These are phyloP conservation scores for Coryphaenoides rupestris DNA, from an alignment of 2,113 vertebrate species.

Conservation along the genomic window DNA sequence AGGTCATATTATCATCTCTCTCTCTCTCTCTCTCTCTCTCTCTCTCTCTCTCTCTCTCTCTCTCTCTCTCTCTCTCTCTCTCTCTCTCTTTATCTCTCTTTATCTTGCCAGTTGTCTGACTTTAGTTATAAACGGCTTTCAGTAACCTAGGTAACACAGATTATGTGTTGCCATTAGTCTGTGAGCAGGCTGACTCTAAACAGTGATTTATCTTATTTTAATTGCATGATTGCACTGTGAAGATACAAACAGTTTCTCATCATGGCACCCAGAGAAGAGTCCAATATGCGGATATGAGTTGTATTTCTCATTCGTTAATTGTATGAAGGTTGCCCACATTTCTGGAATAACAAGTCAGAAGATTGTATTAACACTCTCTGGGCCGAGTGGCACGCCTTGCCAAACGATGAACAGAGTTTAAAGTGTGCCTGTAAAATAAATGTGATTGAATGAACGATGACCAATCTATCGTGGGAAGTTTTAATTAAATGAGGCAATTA, in stretches of 20 bases:
- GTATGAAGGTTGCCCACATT: too few relatives aligned
- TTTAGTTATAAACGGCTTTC: background rate
- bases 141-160: background rate
- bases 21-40: background rate
- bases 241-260: background rate
- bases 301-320: too few relatives aligned
- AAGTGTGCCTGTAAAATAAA: too few relatives aligned
- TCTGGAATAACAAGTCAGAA: too few relatives aligned
- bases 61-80: background rate
- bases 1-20: background rate
- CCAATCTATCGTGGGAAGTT: too few relatives aligned
- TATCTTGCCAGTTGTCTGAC: conserved; percentile 15
- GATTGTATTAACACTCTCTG: too few relatives aligned
- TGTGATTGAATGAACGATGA: too few relatives aligned
- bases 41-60: background rate
- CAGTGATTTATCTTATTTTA: background rate
- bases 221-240: background rate
- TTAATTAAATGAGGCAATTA: too few relatives aligned
- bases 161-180: background rate
- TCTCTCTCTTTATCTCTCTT: background rate
- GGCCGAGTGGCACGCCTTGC: too few relatives aligned
- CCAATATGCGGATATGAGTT: too few relatives aligned
- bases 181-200: background rate
- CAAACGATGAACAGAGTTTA: too few relatives aligned
- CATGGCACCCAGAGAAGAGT: background rate